Conservation (phyloP, 2,888 invertebrate species). For the Clusia tigrina region DNA sequence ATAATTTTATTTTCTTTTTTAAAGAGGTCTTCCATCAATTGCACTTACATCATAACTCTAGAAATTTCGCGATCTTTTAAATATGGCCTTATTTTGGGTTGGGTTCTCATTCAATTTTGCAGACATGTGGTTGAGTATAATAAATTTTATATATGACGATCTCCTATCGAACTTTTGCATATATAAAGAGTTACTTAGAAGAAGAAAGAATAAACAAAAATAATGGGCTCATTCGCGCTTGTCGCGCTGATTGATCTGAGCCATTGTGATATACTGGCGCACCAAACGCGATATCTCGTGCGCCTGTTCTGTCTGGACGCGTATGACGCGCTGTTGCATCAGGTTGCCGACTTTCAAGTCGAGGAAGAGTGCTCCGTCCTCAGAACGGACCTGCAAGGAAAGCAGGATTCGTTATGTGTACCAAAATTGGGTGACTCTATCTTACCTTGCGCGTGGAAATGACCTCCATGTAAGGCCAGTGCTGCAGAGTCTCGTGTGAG, state of each 20-base stretch:
- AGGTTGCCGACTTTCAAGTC: constrained; percentile 98
- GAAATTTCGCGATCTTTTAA: not conserved
- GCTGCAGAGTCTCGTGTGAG: constrained; percentile 91
- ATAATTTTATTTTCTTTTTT: no score
- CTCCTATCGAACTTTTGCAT: no score
- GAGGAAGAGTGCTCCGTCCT: constrained; percentile 89
- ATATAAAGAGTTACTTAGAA: no score
- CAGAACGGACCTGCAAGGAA: constrained; percentile 75
- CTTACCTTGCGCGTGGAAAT: constrained; percentile 90
- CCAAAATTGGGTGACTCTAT: not conserved
- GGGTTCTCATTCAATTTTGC: not conserved
- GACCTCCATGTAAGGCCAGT: constrained; percentile 94
- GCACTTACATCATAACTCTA: not conserved
- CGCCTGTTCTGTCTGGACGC: constrained; percentile 96
- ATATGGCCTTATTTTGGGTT: constrained; percentile 5
- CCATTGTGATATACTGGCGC: constrained; percentile 94
- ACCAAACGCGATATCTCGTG: constrained; percentile 96
- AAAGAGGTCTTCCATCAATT: not conserved
- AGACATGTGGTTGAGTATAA: no score
- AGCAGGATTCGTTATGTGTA: no score
- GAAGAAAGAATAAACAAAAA: no score
- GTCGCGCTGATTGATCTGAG: constrained; percentile 68
- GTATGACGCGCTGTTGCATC: constrained; percentile 92
- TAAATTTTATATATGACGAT: no score
- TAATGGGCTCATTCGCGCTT: constrained; percentile 57